A percentile compares a stretch with the other conserved stretches of the same genome.
phyloP scores from a whole-genome alignment of 2,113 vertebrate species.

The Dasypus novemcinctus region DNA sequence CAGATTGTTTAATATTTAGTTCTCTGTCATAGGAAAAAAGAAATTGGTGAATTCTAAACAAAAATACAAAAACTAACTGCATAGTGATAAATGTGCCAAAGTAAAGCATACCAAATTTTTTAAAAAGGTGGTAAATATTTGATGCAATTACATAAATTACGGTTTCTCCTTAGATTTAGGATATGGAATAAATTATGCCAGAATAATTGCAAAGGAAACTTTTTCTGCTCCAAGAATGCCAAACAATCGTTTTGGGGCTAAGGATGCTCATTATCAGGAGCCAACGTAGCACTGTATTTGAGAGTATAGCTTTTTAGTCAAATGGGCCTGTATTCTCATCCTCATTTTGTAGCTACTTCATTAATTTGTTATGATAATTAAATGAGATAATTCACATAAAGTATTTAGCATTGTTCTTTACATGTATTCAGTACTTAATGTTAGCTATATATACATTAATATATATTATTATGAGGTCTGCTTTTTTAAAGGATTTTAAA shows the following conservation, averaged over 20 bases:
- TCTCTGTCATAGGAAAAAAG: slow-evolving; percentile 9
- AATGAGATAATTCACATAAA: background rate
- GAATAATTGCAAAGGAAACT: slow-evolving; percentile 29
- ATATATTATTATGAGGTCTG: background rate
- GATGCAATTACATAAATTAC: background rate
- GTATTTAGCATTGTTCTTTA: slow-evolving; percentile 8
- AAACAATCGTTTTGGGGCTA: background rate
- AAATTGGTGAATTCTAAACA: slow-evolving; percentile 24
- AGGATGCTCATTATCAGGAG: background rate
- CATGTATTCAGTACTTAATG: background rate
- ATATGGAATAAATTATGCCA: background rate
- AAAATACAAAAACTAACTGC: slow-evolving; percentile 32
- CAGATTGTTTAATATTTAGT: background rate
- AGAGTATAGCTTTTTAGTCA: background rate
- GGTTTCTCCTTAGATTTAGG: background rate
- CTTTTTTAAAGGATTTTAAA: slow-evolving; percentile 29
- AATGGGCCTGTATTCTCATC: background rate
- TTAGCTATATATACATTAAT: background rate
- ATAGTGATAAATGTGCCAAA: background rate
- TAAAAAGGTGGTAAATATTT: background rate
- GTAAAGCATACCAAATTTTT: background rate
- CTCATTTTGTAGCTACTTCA: background rate
- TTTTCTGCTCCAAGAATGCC: background rate
- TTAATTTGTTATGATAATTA: background rate
- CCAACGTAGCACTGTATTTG: background rate